Conservation (phyloP, 2,113 vertebrate species). For the Atrichornis clamosus region DNA sequence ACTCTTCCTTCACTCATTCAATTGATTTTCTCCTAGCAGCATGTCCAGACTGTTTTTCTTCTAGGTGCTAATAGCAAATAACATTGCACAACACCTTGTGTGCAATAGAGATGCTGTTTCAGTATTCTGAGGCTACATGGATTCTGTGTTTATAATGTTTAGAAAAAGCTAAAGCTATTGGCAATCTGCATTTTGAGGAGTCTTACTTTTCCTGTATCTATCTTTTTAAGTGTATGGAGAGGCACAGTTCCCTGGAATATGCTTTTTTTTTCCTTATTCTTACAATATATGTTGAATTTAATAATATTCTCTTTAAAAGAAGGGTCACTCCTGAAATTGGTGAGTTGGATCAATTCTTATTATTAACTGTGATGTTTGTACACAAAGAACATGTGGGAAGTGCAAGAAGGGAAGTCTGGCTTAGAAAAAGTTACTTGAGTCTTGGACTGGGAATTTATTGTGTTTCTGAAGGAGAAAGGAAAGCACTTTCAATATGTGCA, state of each 20-base stretch:
- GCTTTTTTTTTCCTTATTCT: background rate
- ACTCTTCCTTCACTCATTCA: background rate
- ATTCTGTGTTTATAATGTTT: background rate
- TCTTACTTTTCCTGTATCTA: background rate
- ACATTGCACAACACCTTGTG: background rate
- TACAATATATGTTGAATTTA: background rate
- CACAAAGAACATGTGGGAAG: background rate
- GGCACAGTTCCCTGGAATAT: background rate
- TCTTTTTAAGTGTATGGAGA: background rate
- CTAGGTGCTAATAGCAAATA: background rate
- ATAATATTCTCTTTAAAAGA: background rate
- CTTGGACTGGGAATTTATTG: background rate
- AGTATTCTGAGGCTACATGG: background rate
- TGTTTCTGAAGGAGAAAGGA: background rate
- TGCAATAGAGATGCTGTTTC: background rate
- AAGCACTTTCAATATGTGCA: background rate
- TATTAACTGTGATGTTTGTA: background rate
- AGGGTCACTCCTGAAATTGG: background rate
- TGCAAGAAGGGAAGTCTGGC: background rate
- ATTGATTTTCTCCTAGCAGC: background rate
- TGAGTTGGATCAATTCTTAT: background rate
- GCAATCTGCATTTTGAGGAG: background rate
- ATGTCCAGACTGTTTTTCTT: background rate
- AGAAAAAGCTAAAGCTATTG: background rate
- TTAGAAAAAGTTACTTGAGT: background rate